A percentile compares a stretch with the other conserved stretches of the same genome.
phyloP scores from a whole-genome alignment of 1,140 invertebrate genomes.

The Thereuonema tuberculata region DNA sequence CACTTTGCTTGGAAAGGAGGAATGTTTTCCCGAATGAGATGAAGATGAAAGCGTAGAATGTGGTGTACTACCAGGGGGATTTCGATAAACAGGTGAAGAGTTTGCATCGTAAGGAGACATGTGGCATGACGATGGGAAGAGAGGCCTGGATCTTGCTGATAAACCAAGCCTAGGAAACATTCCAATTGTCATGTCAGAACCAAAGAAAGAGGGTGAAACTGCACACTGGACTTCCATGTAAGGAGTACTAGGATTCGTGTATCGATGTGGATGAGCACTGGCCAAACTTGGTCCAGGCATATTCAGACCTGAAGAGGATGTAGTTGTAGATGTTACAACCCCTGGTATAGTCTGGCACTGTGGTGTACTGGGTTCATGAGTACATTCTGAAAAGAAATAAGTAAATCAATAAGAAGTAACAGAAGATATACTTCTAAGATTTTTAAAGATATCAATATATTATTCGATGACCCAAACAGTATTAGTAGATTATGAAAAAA shows the following conservation, averaged over 20 bases:
- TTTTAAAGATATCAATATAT: too few relatives aligned
- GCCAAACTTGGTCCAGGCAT: too few relatives aligned
- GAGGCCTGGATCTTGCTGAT: not conserved
- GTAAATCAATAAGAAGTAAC: not conserved
- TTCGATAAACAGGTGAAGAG: too few relatives aligned
- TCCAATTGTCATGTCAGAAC: not conserved
- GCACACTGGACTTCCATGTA: not conserved
- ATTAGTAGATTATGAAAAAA: too few relatives aligned
- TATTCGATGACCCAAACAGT: too few relatives aligned
- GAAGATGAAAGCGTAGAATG: too few relatives aligned
- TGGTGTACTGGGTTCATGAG: not conserved
- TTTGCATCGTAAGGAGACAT: too few relatives aligned
- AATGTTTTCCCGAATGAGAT: too few relatives aligned
- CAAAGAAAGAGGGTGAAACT: not conserved
- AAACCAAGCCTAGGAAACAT: not conserved
- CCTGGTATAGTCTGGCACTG: not conserved
- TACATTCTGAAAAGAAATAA: not conserved
- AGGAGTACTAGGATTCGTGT: not conserved
- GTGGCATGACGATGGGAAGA: too few relatives aligned
- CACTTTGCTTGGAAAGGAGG: constrained; percentile 1
- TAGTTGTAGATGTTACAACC: not conserved
- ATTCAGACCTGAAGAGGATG: not conserved
- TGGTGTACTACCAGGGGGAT: too few relatives aligned
- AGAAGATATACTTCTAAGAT: too few relatives aligned
- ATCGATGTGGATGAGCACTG: not conserved